These are phyloP conservation scores for Spondyliosoma cantharus DNA, from an alignment of 2,797 vertebrate species.

Conservation along the genomic window DNA sequence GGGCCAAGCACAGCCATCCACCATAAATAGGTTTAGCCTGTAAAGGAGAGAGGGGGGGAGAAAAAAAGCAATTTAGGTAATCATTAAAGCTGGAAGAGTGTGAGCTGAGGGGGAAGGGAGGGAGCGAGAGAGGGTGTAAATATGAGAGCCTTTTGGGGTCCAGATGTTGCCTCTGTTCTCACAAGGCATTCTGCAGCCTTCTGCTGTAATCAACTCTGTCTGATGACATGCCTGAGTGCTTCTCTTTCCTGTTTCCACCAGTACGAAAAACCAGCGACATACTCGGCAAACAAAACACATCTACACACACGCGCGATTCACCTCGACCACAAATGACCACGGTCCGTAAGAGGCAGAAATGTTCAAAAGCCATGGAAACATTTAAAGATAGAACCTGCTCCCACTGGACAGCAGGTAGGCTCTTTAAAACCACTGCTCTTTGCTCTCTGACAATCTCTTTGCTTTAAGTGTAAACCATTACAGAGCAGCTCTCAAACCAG, in stretches of 20 bases:
- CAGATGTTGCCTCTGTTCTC: conserved; percentile 71
- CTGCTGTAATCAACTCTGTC: conserved; percentile 48
- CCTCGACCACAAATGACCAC: conserved; percentile 25
- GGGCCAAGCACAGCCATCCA: conserved; percentile 89
- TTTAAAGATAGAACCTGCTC: conserved; percentile 21
- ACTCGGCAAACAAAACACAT: conserved; percentile 20
- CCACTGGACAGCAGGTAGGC: conserved; percentile 2
- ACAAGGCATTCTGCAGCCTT: conserved; percentile 43
- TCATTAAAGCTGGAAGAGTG: conserved; percentile 72
- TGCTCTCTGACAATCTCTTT: conserved; percentile 29
- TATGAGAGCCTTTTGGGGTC: conserved; percentile 56
- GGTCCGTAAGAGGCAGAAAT: neutral
- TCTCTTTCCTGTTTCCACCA: conserved; percentile 29
- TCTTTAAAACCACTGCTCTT: conserved; percentile 43
- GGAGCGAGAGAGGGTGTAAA: conserved; percentile 34
- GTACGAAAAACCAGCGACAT: neutral
- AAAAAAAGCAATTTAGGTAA: conserved; percentile 73
- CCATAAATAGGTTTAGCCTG: conserved; percentile 91
- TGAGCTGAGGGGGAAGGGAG: conserved; percentile 48
- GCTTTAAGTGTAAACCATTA: conserved; percentile 59
- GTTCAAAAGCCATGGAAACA: conserved; percentile 38
- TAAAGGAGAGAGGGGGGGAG: conserved; percentile 62
- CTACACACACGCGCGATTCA: neutral
- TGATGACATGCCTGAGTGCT: conserved; percentile 50
- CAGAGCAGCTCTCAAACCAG: conserved; percentile 25